Base-by-base conservation (phyloP, 1,140 invertebrate genomes). In the Brachionus rotundiformis region DNA sequence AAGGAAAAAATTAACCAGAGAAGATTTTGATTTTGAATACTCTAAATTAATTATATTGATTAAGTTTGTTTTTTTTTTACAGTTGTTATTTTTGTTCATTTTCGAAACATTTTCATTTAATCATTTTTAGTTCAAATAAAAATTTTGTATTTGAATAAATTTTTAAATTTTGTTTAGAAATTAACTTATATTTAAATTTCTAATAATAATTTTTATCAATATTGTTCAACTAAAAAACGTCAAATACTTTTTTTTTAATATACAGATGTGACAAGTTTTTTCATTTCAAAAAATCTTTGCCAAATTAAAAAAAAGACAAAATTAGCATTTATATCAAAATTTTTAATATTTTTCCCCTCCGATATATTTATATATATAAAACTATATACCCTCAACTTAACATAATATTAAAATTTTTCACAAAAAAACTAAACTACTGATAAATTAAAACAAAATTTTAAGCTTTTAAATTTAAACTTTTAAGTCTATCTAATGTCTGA, bases 391-490 rank as follows among this genome's bases (percentile, higher is more conserved):
- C 23, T 54, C 2, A 25, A 54, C 47, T 54, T 54, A 54, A 54
- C 47, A 54, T 54, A 68, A 68, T 33, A 36, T 36, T 68, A 33
- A 39, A 36, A 6, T 16, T 68, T 68, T 68, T 6, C 7, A 33
- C n/a, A 31, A 68, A 68, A 68, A 68, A 68, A 36, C 33, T 36
- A 36, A 68, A 33, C 16, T 1, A 68, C n/a, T 68, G 33, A 68
- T 19, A 63, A 63, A 29, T 29, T 31, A 36, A 36, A 68, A 16
- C 36, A 19, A 6, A 68, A 31, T 68, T 39, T 68, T 68, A 68
- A 68, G 63, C 63, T 68, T 68, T 68, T 36, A 33, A 36, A 63
- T 63, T 29, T 29, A 63, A 68, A 36, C 16, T 23, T 16, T 54
- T 68, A 16, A 19, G n/a, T 36, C 33, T 68, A 19, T 33, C 16